A percentile compares a stretch with the other conserved stretches of the same genome.
These are phyloP conservation scores for Myotis pilosus DNA, from an alignment of 2,797 vertebrate species.

Conservation along the genomic window DNA sequence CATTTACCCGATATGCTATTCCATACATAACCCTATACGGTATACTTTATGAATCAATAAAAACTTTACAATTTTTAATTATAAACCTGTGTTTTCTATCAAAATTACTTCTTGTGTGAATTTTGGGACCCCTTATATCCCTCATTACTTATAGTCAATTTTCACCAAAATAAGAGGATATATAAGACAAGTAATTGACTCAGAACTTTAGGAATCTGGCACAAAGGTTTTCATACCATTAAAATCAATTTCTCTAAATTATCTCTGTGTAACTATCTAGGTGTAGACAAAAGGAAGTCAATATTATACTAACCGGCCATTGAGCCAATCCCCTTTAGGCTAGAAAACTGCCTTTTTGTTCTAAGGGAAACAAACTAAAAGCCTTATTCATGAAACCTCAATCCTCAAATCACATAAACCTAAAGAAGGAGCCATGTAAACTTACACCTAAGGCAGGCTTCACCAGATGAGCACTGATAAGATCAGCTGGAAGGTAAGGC, in stretches of 20 bases:
- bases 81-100: too few species aligned
- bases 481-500: background rate
- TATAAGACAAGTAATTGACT: background rate
- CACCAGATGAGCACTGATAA: background rate
- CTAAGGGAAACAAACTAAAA: slow-evolving; percentile 16
- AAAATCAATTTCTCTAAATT: slow-evolving; percentile 31
- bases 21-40: too few species aligned
- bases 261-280: background rate
- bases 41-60: too few species aligned
- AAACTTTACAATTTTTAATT: too few species aligned
- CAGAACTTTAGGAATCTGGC: background rate
- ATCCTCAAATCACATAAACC: background rate
- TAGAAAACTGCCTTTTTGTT: background rate
- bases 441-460: background rate
- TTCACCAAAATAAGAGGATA: slow-evolving; percentile 8
- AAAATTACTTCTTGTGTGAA: too few species aligned
- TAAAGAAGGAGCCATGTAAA: background rate
- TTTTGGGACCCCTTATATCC: background rate
- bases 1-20: too few species aligned
- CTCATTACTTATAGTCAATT: background rate
- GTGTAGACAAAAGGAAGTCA: background rate
- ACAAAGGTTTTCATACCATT: background rate
- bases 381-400: background rate
- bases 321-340: background rate
- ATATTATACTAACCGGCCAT: background rate